Evolutionary conservation across 2,888 invertebrate species (phyloP).

Genomic region (Baronia brevicornis): DNA sequence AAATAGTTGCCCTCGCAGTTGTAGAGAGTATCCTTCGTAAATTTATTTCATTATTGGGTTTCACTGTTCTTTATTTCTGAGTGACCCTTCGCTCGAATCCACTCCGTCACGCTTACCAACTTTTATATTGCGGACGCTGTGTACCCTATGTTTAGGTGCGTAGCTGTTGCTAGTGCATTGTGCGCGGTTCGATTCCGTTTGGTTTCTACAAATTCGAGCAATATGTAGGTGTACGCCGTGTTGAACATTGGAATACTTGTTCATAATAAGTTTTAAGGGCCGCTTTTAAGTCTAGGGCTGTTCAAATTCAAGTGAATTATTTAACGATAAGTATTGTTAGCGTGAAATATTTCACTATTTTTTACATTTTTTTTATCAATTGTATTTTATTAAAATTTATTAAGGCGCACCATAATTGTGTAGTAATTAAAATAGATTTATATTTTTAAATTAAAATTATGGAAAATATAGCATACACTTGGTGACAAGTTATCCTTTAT

Average conservation of each 20-base stretch:
- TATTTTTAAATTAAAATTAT: no score
- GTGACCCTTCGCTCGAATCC: conserved; percentile 18
- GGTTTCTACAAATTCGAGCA: conserved; percentile 3
- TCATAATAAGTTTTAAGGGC: conserved; percentile 13
- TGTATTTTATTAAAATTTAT: no score
- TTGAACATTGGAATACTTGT: conserved; percentile 25
- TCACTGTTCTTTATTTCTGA: conserved; percentile 21
- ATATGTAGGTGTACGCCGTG: conserved; percentile 17
- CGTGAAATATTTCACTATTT: no score
- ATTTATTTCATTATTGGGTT: conserved; percentile 26
- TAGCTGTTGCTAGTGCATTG: conserved; percentile 5
- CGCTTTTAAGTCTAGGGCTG: conserved; percentile 4
- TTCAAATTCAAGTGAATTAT: no score
- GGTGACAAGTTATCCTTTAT: no score
- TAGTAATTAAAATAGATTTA: no score
- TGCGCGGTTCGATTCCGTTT: neutral
- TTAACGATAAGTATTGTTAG: no score
- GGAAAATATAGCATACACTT: no score
- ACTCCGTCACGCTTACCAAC: conserved; percentile 12
- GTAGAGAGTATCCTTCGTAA: conserved; percentile 12
- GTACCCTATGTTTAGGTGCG: conserved; percentile 5
- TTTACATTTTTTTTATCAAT: no score
- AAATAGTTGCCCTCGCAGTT: conserved; percentile 10
- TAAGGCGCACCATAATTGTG: no score
- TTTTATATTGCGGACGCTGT: conserved; percentile 8